Conservation (phyloP, 2,888 invertebrate genomes). For the Megalurothrips usitatus region DNA sequence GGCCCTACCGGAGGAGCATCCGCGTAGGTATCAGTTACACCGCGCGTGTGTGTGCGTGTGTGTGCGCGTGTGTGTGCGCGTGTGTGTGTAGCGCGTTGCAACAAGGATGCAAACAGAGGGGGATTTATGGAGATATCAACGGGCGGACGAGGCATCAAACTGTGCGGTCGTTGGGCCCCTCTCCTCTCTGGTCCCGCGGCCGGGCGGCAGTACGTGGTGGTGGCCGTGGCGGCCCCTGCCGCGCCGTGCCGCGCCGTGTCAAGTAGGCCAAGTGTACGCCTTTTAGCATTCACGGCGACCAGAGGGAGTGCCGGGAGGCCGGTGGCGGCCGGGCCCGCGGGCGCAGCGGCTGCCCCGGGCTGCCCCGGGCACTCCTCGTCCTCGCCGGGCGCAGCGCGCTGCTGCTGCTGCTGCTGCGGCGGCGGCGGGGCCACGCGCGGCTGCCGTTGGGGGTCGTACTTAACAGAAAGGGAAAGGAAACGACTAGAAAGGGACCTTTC, state of each 20-base stretch:
- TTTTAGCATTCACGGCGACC: not conserved
- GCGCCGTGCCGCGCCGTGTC: not conserved
- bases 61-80: not conserved
- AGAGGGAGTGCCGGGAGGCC: too few species aligned
- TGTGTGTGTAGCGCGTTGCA: not conserved
- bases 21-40: too few species aligned
- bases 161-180: not conserved
- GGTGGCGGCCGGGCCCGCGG: not conserved
- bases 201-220: too few species aligned
- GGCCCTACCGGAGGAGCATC: too few species aligned
- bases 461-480: too few species aligned
- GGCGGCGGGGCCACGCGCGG: not conserved
- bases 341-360: too few species aligned
- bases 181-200: too few species aligned
- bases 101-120: too few species aligned
- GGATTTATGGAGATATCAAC: too few species aligned
- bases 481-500: not conserved
- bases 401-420: not conserved
- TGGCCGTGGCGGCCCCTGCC: too few species aligned
- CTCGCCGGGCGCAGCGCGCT: not conserved
- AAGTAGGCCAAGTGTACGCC: not conserved
- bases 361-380: not conserved
- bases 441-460: not conserved
- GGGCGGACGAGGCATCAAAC: too few species aligned
- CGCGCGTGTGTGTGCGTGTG: not conserved